Evolutionary conservation across 1,140 invertebrate species (phyloP).

Genomic region (Camponotus floridanus): DNA sequence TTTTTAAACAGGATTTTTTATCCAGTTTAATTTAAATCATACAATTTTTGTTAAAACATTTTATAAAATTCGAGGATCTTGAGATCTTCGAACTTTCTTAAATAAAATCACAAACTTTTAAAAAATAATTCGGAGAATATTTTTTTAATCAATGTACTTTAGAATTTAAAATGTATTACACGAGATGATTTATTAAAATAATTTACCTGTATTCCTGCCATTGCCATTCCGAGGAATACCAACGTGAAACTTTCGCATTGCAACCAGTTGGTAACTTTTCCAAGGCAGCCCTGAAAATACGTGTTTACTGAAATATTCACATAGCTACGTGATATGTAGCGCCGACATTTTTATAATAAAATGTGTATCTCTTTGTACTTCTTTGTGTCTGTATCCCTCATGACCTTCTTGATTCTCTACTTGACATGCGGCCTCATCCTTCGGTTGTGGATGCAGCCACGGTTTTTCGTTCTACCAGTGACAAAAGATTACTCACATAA

Average conservation of each 20-base stretch:
- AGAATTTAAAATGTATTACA: background rate
- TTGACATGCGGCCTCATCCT: conserved; percentile 83
- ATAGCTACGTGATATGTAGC: background rate
- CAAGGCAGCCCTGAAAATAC: conserved; percentile 79
- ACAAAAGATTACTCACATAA: conserved; percentile 29
- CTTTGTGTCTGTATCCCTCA: conserved; percentile 79
- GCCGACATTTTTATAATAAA: background rate
- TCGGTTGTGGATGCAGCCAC: conserved; percentile 84
- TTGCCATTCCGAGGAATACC: conserved; percentile 78
- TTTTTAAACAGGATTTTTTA: background rate
- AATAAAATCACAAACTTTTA: background rate
- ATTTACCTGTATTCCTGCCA: conserved; percentile 81
- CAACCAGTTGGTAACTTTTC: conserved; percentile 80
- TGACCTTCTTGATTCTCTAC: conserved; percentile 75
- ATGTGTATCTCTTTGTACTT: conserved; percentile 81
- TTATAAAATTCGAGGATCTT: background rate
- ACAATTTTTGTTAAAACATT: background rate
- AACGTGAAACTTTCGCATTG: conserved; percentile 79
- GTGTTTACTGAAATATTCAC: background rate
- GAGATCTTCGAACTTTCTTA: background rate
- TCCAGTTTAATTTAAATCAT: background rate
- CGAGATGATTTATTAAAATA: background rate
- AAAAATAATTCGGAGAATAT: background rate
- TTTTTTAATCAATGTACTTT: background rate
- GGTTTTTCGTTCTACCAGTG: conserved; percentile 82